Conservation (phyloP, 2,888 invertebrate genomes). For the Ormyrus rosae region DNA sequence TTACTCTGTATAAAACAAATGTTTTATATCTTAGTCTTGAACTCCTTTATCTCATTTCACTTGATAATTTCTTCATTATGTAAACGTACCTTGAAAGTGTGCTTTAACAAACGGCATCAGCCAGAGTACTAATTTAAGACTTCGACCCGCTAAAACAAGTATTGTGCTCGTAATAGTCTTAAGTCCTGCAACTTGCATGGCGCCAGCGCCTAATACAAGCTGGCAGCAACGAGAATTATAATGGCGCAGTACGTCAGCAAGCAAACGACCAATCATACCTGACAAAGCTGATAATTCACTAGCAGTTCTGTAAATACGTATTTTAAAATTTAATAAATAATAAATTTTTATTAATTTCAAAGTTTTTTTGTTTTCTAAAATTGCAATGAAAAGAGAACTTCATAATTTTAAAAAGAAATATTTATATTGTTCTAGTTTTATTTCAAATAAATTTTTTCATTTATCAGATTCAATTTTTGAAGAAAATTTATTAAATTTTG, state of each 20-base stretch:
- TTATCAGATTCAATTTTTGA: background rate
- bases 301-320: slow-evolving; percentile 66
- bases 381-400: background rate
- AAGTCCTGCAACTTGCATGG: slow-evolving; percentile 94
- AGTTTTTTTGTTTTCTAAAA: background rate
- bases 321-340: background rate
- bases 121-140: slow-evolving; percentile 89
- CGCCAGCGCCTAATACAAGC: slow-evolving; percentile 96
- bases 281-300: slow-evolving; percentile 85
- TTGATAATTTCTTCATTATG: background rate
- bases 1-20: background rate
- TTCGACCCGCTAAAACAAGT: slow-evolving; percentile 90
- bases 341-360: background rate
- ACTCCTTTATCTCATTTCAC: background rate
- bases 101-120: slow-evolving; percentile 84
- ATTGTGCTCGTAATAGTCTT: slow-evolving; percentile 97
- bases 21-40: background rate
- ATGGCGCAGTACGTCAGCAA: slow-evolving; percentile 91
- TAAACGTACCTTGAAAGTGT: slow-evolving; percentile 80
- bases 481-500: background rate
- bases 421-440: no score
- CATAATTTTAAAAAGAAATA: background rate
- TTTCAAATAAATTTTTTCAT: no score
- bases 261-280: slow-evolving; percentile 87
- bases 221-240: slow-evolving; percentile 95